Evolutionary conservation across 2,888 invertebrate genomes (phyloP), one percentile per base, ranked within the genome.

Genomic region (Rhamphomyia laevipes): DNA sequence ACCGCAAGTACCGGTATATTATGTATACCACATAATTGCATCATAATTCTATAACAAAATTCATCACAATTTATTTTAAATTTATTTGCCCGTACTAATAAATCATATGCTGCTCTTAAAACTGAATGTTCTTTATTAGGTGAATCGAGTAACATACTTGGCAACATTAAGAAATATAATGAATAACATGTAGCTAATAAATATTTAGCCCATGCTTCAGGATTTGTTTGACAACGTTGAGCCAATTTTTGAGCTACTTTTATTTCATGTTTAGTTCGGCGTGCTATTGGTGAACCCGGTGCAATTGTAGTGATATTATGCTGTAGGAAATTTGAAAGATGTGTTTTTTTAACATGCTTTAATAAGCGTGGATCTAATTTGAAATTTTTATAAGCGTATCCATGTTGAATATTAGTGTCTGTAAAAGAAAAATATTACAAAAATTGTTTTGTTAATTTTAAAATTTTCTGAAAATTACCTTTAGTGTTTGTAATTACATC

Each of bases 31-130:
- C 97, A 99, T 21, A 99, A 75, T 70, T 97, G 95, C 91, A 99
- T 95, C 84, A 99, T 88, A 46, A 96, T 88, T 52, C 99, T 80
- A 70, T 96, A 99, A 72, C 97, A 97, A 46, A 97, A 90, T 77
- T 96, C 96, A 73, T 96, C 96, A 61, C 90, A 89, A 37, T 86
- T 84, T 53, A 95, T 80, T 61, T 84, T 78, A 49, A 88, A 77
- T 58, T 86, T 84, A 56, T 92, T 90, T 64, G 96, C 91, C 57
- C 86, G 81, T 43, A 87, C 86, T 40, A 99, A 74, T 45, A 95
- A 73, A 62, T 92, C 89, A 63, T 88, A 93, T 1, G 94, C 93
- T 50, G 80, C 74, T 45, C 86, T 78, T 44, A 95, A 68, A 1
- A 81, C 77, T 2, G 85, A 82, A 56, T 86, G 84, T 58, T 86